Evolutionary conservation across 2,113 vertebrate species (phyloP), one percentile per base, ranked within the genome.

Genomic region (Beaufortia kweichowensis): DNA sequence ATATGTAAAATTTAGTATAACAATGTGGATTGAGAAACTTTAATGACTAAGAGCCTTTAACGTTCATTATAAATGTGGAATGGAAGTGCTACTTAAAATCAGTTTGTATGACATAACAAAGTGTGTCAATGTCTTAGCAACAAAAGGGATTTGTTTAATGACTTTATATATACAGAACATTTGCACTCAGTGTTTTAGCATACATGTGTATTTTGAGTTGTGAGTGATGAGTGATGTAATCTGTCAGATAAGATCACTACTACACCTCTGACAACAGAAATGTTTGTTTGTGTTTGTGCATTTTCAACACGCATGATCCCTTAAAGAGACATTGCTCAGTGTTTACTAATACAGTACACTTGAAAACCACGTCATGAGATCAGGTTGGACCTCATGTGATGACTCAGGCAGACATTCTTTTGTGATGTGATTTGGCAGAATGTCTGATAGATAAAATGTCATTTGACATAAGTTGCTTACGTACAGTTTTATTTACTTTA

Each of bases 331-430:
- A 1, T 68, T 50, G 43, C 1, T 71, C 31, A 39, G 31, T 71
- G 33, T 15, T 23, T 71, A 57, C 23, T 26, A 59, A 57, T 57
- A 7, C n/a, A n/a, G n/a, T n/a, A n/a, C 4, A 19, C 53, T 71
- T 43, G 26, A 59, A 59, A 41, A 57, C 14, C 53, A 12, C 69
- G 31, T 71, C 69, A 71, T 71, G 21, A 28, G 55, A 43, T 71
- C 68, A 71, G 53, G 15, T 71, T 71, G 11, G 31, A n/a, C 69
- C 15, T 17, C 15, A 46, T 53, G 48, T 28, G 55, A 71, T 71
- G 69, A 71, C 23, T 71, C 53, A 71, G 46, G 24, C 43, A 74
- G 14, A 39, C 73, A 76, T 65, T 65, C 60, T 50, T 76, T 76
- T n/a, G 4, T 53, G 50, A 28, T 21, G 15, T 56, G n/a, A 26